These are phyloP conservation scores for Alectoris magna DNA, from an alignment of 2,797 vertebrate genomes.

Conservation along the genomic window DNA sequence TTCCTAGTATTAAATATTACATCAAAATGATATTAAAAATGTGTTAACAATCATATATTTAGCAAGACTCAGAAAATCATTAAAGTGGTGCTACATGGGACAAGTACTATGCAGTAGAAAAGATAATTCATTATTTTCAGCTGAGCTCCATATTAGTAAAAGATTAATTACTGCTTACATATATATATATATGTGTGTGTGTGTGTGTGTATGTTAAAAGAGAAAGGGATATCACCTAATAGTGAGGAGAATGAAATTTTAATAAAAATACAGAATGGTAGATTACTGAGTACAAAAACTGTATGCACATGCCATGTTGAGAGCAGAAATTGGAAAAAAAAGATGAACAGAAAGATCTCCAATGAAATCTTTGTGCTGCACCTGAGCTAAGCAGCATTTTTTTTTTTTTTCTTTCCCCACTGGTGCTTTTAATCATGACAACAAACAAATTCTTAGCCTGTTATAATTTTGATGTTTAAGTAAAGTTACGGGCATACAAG, in stretches of 20 bases:
- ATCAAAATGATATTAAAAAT: background rate
- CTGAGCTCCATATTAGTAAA: background rate
- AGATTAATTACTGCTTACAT: background rate
- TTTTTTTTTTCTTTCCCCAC: background rate
- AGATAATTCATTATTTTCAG: background rate
- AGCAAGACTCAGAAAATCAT: background rate
- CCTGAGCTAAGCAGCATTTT: background rate
- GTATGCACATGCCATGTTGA: background rate
- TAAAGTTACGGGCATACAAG: background rate
- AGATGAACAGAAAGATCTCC: background rate
- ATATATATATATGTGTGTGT: too few relatives aligned
- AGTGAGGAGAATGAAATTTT: background rate
- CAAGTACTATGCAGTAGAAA: background rate
- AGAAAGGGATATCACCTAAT: background rate
- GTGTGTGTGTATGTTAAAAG: background rate
- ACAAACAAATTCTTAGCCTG: background rate
- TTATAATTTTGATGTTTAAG: background rate
- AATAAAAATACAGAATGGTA: background rate
- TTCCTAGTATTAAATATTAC: background rate
- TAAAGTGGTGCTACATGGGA: background rate
- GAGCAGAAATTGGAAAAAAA: background rate
- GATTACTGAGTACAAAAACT: background rate
- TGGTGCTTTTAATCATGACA: background rate
- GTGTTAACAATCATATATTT: background rate
- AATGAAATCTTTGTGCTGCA: background rate